Percentiles rank a stretch among this genome's conserved stretches.
These are phyloP conservation scores for Ennomos fuscantarius DNA, from an alignment of 2,888 invertebrate genomes.

Conservation along the genomic window DNA sequence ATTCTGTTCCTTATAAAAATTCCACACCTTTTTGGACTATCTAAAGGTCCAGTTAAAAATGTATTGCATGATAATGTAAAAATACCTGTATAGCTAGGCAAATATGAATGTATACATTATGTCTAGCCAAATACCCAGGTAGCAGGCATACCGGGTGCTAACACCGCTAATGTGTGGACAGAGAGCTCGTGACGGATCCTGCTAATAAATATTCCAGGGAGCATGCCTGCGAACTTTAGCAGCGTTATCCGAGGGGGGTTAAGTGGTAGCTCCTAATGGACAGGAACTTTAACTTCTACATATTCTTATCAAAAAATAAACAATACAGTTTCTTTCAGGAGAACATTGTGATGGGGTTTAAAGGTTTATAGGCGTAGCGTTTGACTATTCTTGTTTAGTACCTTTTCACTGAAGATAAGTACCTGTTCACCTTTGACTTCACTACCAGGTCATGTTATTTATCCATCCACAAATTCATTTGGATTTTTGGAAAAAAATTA, in stretches of 20 bases:
- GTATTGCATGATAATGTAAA: slow-evolving; percentile 5
- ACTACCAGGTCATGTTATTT: too few species aligned
- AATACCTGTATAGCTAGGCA: slow-evolving; percentile 63
- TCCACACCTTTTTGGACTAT: neutral
- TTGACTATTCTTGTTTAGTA: too few species aligned
- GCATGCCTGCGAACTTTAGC: slow-evolving; percentile 64
- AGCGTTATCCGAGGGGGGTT: slow-evolving; percentile 31
- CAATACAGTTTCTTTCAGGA: too few species aligned
- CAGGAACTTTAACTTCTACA: neutral
- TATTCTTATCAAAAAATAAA: neutral
- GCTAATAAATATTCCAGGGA: slow-evolving; percentile 83
- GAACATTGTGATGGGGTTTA: too few species aligned
- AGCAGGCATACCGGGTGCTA: slow-evolving; percentile 74
- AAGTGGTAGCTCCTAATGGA: slow-evolving; percentile 35
- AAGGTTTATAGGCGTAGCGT: too few species aligned
- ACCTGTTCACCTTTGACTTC: too few species aligned
- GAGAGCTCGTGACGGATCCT: slow-evolving; percentile 78
- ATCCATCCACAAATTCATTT: too few species aligned
- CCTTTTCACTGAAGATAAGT: too few species aligned
- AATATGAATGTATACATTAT: slow-evolving; percentile 45
- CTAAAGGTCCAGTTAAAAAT: neutral
- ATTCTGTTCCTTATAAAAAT: too few species aligned
- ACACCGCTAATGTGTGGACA: slow-evolving; percentile 82
- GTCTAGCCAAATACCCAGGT: slow-evolving; percentile 62
- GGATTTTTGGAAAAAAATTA: too few species aligned